These are phyloP conservation scores for Ammospiza caudacuta DNA, from an alignment of 2,113 vertebrate genomes.

Conservation along the genomic window DNA sequence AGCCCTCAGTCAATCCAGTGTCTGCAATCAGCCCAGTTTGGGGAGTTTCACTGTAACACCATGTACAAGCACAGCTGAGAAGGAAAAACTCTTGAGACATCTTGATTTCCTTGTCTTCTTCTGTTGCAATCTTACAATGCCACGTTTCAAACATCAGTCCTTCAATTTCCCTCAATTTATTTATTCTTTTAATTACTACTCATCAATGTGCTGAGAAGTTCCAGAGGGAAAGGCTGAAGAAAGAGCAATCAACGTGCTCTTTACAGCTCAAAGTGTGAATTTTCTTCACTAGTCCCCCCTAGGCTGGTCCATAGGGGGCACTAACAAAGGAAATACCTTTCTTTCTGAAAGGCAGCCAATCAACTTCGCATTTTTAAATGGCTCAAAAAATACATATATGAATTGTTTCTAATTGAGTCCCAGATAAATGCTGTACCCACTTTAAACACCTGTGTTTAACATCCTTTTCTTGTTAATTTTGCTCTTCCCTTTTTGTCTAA, in stretches of 20 bases:
- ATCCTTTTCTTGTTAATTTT: not conserved
- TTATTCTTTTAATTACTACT: not conserved
- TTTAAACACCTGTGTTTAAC: not conserved
- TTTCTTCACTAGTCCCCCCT: not conserved
- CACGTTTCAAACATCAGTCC: not conserved
- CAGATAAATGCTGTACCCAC: not conserved
- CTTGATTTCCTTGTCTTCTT: not conserved
- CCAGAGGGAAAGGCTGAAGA: not conserved
- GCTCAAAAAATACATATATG: not conserved
- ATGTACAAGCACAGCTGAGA: not conserved
- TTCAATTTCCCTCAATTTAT: not conserved
- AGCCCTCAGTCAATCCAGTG: not conserved
- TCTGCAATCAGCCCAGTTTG: not conserved
- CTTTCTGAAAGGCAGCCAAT: slow-evolving; percentile 5
- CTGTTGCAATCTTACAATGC: not conserved
- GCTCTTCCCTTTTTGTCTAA: not conserved
- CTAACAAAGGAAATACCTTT: not conserved
- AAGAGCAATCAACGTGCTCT: not conserved
- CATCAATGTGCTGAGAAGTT: not conserved
- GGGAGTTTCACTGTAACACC: not conserved
- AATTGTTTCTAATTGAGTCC: not conserved
- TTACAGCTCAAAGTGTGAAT: not conserved
- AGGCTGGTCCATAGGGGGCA: not conserved
- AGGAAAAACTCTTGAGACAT: not conserved
- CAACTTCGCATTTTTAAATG: not conserved